Evolutionary conservation across 2,113 vertebrate genomes (phyloP).

Genomic region (Caloenas nicobarica): DNA sequence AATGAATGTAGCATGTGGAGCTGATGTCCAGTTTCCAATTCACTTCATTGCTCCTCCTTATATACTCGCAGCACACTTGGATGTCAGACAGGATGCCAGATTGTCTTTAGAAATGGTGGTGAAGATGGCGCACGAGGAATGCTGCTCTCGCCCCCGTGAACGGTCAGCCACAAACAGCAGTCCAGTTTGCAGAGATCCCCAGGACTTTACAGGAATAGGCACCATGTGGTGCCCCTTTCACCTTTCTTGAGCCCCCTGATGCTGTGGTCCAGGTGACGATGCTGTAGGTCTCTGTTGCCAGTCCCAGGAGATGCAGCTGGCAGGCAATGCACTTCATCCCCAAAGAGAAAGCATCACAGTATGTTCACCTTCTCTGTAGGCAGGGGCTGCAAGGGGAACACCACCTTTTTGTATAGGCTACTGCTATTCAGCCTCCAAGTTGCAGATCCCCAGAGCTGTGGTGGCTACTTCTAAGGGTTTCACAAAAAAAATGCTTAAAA

Average conservation of each 20-base stretch:
- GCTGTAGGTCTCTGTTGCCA: not conserved
- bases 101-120: not conserved
- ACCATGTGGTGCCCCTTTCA: not conserved
- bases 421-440: not conserved
- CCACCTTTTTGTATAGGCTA: not conserved
- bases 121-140: not conserved
- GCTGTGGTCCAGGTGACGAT: not conserved
- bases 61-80: not conserved
- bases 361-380: not conserved
- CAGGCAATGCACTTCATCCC: not conserved
- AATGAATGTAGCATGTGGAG: not conserved
- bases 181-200: not conserved
- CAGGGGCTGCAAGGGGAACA: not conserved
- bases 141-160: not conserved
- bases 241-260: not conserved
- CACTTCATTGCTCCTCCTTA: not conserved
- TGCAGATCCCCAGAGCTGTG: not conserved
- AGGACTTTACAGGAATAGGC: not conserved
- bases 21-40: not conserved
- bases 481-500: not conserved
- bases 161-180: not conserved
- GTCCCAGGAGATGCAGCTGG: not conserved
- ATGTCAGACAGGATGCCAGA: not conserved
- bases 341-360: not conserved
- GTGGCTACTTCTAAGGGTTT: not conserved